These are phyloP conservation scores for Paramormyrops hopkinsi DNA, from an alignment of 2,797 vertebrate species.

Conservation along the genomic window DNA sequence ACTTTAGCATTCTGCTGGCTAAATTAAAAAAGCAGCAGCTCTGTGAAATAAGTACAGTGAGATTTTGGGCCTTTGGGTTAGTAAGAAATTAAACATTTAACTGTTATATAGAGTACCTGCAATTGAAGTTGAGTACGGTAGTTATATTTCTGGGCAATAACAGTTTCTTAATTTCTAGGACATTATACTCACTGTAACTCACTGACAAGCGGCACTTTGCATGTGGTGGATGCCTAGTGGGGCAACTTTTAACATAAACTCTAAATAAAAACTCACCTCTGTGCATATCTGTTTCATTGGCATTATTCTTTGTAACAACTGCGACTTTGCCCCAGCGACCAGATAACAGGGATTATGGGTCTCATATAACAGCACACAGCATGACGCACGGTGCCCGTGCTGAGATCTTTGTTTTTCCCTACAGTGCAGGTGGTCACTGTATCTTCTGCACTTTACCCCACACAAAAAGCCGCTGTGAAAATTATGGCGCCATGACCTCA, in stretches of 20 bases:
- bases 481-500: background rate
- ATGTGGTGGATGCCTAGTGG: background rate
- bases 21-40: background rate
- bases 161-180: background rate
- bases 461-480: background rate
- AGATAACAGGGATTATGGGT: background rate
- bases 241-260: background rate
- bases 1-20: background rate
- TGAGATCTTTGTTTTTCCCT: background rate
- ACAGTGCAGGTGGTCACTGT: background rate
- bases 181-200: background rate
- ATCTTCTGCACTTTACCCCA: background rate
- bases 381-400: background rate
- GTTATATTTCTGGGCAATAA: background rate
- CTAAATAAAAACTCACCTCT: background rate
- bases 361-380: background rate
- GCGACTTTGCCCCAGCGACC: background rate
- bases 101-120: background rate
- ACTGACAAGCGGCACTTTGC: background rate
- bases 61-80: background rate
- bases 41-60: background rate
- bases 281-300: background rate
- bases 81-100: background rate
- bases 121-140: background rate
- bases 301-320: background rate